These are phyloP conservation scores for Trididemnum clinides DNA, from an alignment of 23 tunicate genomes.

Conservation along the genomic window DNA sequence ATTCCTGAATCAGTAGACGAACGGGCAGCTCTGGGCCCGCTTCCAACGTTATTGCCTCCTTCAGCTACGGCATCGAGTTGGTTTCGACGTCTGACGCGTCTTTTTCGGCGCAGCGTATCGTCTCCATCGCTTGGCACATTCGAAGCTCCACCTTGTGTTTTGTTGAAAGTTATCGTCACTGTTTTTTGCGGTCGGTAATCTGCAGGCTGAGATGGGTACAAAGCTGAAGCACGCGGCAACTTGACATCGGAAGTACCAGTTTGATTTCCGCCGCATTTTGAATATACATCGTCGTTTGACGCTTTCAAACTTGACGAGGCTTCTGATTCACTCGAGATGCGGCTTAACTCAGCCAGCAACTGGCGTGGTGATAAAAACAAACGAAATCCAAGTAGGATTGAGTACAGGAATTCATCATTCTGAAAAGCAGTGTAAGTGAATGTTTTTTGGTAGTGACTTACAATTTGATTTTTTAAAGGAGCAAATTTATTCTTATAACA, in stretches of 20 bases:
- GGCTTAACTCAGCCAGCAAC: slow-evolving; percentile 60
- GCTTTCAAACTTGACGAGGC: background rate
- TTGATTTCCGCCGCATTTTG: slow-evolving; percentile 57
- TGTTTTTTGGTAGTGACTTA: too few relatives aligned
- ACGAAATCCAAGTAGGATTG: slow-evolving; percentile 86
- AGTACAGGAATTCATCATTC: slow-evolving; percentile 68
- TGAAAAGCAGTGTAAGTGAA: slow-evolving; percentile 13
- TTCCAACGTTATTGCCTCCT: background rate
- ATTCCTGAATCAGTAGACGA: slow-evolving; percentile 88
- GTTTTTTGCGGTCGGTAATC: background rate
- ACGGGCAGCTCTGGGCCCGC: slow-evolving; percentile 26
- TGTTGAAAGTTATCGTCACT: background rate
- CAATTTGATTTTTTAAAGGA: too few relatives aligned
- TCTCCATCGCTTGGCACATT: slow-evolving; percentile 45
- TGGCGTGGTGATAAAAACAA: slow-evolving; percentile 71
- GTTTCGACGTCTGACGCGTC: slow-evolving; percentile 62
- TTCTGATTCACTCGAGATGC: slow-evolving; percentile 22
- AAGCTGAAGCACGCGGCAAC: background rate
- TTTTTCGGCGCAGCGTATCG: slow-evolving; percentile 81
- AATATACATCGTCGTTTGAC: slow-evolving; percentile 28
- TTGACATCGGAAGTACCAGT: background rate
- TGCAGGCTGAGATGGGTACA: background rate
- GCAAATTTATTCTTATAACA: too few relatives aligned
- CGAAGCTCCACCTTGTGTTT: background rate
- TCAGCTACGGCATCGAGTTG: slow-evolving; percentile 9